Evolutionary conservation across 2,797 vertebrate genomes (phyloP), one percentile per base, ranked within the genome.

Genomic region (Characodon lateralis): DNA sequence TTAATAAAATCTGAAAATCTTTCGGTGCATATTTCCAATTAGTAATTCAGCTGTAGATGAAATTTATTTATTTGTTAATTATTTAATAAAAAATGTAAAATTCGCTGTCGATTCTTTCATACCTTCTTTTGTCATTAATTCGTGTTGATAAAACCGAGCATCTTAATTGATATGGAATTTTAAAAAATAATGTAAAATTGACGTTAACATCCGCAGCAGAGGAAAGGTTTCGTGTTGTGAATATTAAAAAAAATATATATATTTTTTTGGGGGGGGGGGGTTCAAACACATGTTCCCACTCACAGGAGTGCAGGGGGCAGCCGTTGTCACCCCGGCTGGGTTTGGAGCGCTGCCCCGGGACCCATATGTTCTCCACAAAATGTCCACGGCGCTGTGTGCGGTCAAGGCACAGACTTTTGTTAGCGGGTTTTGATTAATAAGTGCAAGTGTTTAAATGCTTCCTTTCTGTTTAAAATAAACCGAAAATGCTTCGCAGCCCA

Each of bases 291-390:
- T 58, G 51, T 35, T n/a, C 6, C 24, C 70, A 53, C 18, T 71
- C 81, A 72, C 77, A 75, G 75, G 79, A 46, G 66, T 76, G 81
- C 43, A 85, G 75, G 80, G 90, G 84, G 83, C 88, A 91, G 88
- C 85, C 85, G 91, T 90, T 92, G 83, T 80, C 90, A 89, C 87
- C 92, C 91, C 72, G 90, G 80, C 89, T 83, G 87, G 80, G 83
- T 91, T 93, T 95, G 95, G 92, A 95, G 88, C 86, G 74, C 76
- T 93, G 91, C 93, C 93, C 90, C 88, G 84, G 84, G 89, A 90
- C 93, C 94, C 94, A 94, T 95, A 95, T 95, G 94, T 85, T 94
- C 83, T 71, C 83, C 86, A 86, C 91, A 89, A 92, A 93, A 86
- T 91, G 89, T 88, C 91, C 91, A 79, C 88, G 85, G 84, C 88